Percentiles rank a stretch among this genome's conserved stretches.
Conservation (phyloP, 2,888 invertebrate species). For the Drosophila yooni region DNA sequence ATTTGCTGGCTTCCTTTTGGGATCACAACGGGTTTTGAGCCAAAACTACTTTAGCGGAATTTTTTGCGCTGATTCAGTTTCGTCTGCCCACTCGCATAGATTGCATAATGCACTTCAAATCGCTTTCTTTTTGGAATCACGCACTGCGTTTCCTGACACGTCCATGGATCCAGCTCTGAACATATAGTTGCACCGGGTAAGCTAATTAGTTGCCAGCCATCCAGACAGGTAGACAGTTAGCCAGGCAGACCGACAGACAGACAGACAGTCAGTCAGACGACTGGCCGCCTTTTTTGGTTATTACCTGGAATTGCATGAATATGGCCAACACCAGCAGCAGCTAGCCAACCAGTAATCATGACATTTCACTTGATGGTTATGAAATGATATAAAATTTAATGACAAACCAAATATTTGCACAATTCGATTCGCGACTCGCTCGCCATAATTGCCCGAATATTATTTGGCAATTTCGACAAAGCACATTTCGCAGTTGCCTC, state of each 20-base stretch:
- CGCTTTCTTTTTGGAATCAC: slow-evolving; percentile 48
- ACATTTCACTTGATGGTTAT: slow-evolving; percentile 45
- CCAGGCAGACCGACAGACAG: neutral
- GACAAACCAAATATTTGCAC: slow-evolving; percentile 35
- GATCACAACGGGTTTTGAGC: slow-evolving; percentile 39
- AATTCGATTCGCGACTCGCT: slow-evolving; percentile 6
- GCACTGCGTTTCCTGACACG: slow-evolving; percentile 65
- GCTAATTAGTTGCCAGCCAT: slow-evolving; percentile 44
- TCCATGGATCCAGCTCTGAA: slow-evolving; percentile 15
- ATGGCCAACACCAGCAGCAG: slow-evolving; percentile 15
- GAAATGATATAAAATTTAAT: slow-evolving; percentile 43
- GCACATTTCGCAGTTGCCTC: neutral
- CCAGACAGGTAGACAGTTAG: neutral
- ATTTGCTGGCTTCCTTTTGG: slow-evolving; percentile 46
- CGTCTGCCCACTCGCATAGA: slow-evolving; percentile 47
- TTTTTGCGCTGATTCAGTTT: slow-evolving; percentile 72
- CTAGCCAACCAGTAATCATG: slow-evolving; percentile 30
- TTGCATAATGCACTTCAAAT: slow-evolving; percentile 58
- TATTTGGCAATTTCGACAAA: neutral
- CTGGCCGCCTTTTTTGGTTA: slow-evolving; percentile 47
- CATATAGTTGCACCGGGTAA: slow-evolving; percentile 5
- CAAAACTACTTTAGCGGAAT: slow-evolving; percentile 8
- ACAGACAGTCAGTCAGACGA: slow-evolving; percentile 7
- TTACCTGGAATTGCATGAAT: slow-evolving; percentile 9
- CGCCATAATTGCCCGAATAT: slow-evolving; percentile 10